phyloP scores from a whole-genome alignment of 2,888 invertebrate genomes.

The Argynnis bischoffii region DNA sequence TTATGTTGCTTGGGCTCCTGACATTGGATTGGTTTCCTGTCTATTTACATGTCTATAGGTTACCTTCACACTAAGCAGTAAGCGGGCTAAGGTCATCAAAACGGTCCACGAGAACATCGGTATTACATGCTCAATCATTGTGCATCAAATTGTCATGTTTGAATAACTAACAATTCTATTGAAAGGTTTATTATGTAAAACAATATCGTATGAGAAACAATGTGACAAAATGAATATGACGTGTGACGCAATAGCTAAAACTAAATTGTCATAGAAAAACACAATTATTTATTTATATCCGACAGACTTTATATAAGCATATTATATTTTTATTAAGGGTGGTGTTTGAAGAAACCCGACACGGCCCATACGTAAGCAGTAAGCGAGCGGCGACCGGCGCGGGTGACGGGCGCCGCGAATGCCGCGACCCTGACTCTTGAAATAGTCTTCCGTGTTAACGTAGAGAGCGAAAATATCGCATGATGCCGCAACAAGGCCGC shows the following conservation, averaged over 20 bases:
- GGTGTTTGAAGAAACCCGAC: constrained; percentile 41
- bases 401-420: constrained; percentile 56
- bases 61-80: constrained; percentile 73
- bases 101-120: constrained; percentile 42
- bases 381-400: constrained; percentile 42
- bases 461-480: constrained; percentile 79
- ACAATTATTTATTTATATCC: background rate
- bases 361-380: constrained; percentile 43
- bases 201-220: background rate
- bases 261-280: no score
- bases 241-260: no score
- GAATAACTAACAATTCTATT: constrained; percentile 2
- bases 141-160: constrained; percentile 16
- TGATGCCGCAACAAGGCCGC: constrained; percentile 73
- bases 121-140: constrained; percentile 39
- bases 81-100: constrained; percentile 74
- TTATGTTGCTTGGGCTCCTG: constrained; percentile 54
- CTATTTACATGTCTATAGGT: constrained; percentile 75
- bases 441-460: constrained; percentile 82
- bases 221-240: background rate
- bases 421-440: constrained; percentile 80
- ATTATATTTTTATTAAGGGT: constrained; percentile 15
- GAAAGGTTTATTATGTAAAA: background rate
- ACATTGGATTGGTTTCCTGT: constrained; percentile 76
- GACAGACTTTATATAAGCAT: no score